Percentiles rank a stretch among this genome's conserved stretches.
Evolutionary conservation across 2,113 vertebrate species (phyloP).

Genomic region (Hippocampus comes): DNA sequence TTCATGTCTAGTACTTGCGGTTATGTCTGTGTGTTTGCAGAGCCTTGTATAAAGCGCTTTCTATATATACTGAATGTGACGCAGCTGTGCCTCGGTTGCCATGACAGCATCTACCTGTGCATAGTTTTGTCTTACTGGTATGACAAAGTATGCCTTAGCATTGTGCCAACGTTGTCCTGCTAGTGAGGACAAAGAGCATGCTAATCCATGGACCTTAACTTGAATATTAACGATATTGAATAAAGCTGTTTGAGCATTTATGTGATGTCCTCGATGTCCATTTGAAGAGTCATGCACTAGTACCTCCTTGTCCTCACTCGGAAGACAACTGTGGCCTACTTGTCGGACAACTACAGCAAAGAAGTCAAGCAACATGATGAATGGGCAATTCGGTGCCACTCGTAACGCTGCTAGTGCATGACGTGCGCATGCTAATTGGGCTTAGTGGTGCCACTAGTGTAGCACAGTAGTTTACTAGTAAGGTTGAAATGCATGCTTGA

Average conservation of each 20-base stretch:
- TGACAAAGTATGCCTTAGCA: no score
- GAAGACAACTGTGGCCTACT: no score
- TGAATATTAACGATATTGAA: background rate
- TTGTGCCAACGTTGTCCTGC: background rate
- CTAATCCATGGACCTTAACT: no score
- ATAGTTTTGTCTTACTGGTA: background rate
- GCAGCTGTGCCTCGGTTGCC: constrained; percentile 64
- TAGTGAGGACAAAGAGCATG: background rate
- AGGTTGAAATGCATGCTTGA: no score
- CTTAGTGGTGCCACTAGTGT: no score
- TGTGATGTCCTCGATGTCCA: background rate
- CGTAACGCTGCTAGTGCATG: no score
- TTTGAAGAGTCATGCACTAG: background rate
- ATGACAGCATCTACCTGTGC: constrained; percentile 66
- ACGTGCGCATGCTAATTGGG: no score
- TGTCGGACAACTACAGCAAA: no score
- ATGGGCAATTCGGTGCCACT: no score
- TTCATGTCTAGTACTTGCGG: constrained; percentile 46
- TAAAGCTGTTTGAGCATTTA: background rate
- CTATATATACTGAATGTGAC: constrained; percentile 25
- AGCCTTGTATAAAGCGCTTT: constrained; percentile 42
- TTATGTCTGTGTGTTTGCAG: constrained; percentile 31
- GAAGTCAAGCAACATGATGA: no score
- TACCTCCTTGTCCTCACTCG: background rate
- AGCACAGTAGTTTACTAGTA: no score